Evolutionary conservation across 2,113 vertebrate genomes (phyloP), one percentile per base, ranked within the genome.

Genomic region (Anolis carolinensis): DNA sequence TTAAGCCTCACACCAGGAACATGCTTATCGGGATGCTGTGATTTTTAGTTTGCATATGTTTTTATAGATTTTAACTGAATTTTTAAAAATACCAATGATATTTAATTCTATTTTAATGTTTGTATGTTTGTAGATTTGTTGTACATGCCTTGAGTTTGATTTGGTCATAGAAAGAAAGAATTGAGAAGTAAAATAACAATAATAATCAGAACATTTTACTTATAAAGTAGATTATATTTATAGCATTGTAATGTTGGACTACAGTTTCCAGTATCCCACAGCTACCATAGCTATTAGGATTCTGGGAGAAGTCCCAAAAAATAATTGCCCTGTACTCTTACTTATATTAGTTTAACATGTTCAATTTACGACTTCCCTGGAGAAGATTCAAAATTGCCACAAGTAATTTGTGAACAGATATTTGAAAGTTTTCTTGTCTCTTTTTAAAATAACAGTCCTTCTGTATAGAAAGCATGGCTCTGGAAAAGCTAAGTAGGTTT

Each of bases 1-100:
- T 75, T 6, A 71, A 68, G 1, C 0, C 0, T 0, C 5, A 7
- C 44, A 34, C 55, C 44, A 86, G 39, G 23, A 39, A 74, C 3
- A 21, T 1, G 4, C 14, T 34, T 36, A 2, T 0, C 52, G 20
- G 1, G 0, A 74, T n/a, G n/a, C n/a, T n/a, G n/a, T n/a, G n/a
- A n/a, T n/a, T n/a, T n/a, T n/a, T n/a, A n/a, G n/a, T n/a, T n/a
- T n/a, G n/a, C n/a, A n/a, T n/a, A n/a, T n/a, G n/a, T n/a, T n/a
- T n/a, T n/a, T n/a, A n/a, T n/a, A n/a, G n/a, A n/a, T n/a, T n/a
- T n/a, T n/a, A n/a, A n/a, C n/a, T n/a, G n/a, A n/a, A n/a, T n/a
- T n/a, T n/a, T n/a, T n/a, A n/a, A n/a, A n/a, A n/a, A n/a, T n/a
- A n/a, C n/a, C n/a, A n/a, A n/a, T n/a, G n/a, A n/a, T n/a, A n/a